These are phyloP conservation scores for Oopsacas minuta DNA, from an alignment of 37 sponge, comb jelly and placozoan species.

Conservation along the genomic window DNA sequence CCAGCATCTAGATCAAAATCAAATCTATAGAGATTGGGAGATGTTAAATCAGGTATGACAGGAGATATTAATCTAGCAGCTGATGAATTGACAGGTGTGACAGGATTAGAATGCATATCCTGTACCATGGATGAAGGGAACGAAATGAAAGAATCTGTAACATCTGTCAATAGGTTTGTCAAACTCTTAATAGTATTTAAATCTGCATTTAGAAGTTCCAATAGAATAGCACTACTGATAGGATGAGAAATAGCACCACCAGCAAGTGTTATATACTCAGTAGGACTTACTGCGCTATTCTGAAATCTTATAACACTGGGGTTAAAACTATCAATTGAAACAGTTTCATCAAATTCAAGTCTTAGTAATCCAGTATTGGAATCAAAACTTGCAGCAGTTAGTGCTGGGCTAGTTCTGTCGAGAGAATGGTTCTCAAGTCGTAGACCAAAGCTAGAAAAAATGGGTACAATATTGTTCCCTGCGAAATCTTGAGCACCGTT, in stretches of 20 bases:
- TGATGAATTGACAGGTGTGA: conserved; percentile 16
- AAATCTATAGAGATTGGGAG: neutral
- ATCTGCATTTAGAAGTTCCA: conserved; percentile 30
- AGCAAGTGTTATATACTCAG: neutral
- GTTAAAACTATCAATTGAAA: conserved; percentile 49
- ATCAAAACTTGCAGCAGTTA: conserved; percentile 38
- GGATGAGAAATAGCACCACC: conserved; percentile 21
- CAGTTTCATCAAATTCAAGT: conserved; percentile 52
- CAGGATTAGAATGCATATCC: conserved; percentile 47
- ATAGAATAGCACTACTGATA: conserved; percentile 21
- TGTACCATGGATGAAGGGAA: conserved; percentile 33
- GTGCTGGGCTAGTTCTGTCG: conserved; percentile 38
- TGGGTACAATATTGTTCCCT: conserved; percentile 36
- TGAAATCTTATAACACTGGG: conserved; percentile 34
- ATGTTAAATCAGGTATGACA: neutral
- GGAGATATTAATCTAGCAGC: neutral
- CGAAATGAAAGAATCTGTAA: conserved; percentile 56
- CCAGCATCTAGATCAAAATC: conserved; percentile 22
- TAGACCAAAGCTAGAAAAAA: conserved; percentile 34
- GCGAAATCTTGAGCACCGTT: conserved; percentile 45
- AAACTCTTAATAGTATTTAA: conserved; percentile 37
- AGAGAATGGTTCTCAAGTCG: conserved; percentile 36
- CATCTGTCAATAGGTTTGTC: conserved; percentile 28
- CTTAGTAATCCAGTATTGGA: conserved; percentile 38
- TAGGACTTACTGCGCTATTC: neutral